A percentile compares a stretch with the other conserved stretches of the same genome.
Conservation (phyloP, 2,113 vertebrate species). For the Peucedramus taeniatus region DNA sequence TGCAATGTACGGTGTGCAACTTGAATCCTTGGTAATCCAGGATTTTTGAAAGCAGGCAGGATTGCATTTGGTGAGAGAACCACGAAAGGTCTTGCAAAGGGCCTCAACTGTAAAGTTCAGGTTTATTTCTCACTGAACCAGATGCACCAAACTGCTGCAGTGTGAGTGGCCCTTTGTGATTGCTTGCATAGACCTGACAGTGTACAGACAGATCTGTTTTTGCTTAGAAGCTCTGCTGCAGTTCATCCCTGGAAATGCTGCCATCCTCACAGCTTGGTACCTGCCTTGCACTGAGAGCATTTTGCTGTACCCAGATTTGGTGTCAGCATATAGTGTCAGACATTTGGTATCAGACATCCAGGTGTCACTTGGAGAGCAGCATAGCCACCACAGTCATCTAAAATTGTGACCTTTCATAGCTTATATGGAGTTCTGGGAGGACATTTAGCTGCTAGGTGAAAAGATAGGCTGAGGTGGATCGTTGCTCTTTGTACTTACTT, state of each 20-base stretch:
- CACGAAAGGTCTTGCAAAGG: neutral
- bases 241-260: neutral
- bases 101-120: neutral
- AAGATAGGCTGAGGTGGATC: neutral
- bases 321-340: neutral
- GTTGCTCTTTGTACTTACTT: neutral
- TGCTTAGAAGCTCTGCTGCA: neutral
- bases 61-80: neutral
- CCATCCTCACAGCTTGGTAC: neutral
- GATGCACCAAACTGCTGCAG: neutral
- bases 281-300: neutral
- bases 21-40: neutral
- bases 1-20: neutral
- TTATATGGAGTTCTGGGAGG: neutral
- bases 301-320: neutral
- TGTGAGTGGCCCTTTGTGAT: neutral
- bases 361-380: neutral
- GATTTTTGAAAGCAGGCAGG: neutral
- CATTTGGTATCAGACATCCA: too few species aligned
- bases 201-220: neutral
- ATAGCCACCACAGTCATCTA: neutral
- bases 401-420: neutral
- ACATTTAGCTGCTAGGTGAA: neutral
- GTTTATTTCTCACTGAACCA: neutral
- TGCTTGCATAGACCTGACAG: neutral